Conservation (phyloP, 2,888 invertebrate species). For the Prosapia bicincta region DNA sequence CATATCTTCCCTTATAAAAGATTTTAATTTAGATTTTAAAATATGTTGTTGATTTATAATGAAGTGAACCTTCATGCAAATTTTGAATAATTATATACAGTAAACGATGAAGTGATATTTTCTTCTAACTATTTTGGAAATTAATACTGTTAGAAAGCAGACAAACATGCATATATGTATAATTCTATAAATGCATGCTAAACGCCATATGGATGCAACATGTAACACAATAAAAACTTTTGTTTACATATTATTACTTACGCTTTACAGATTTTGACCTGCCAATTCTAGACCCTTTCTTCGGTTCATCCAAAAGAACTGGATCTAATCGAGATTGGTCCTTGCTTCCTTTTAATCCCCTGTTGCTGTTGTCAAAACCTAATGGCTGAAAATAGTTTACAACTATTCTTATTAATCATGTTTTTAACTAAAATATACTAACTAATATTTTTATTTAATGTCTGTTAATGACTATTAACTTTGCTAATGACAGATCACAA, state of each 20-base stretch:
- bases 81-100: background rate
- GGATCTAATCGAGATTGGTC: slow-evolving; percentile 4
- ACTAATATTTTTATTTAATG: too few relatives aligned
- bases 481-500: too few relatives aligned
- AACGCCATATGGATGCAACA: background rate
- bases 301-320: background rate
- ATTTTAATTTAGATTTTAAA: too few relatives aligned
- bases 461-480: too few relatives aligned
- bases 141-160: background rate
- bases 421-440: too few relatives aligned
- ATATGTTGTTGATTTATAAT: too few relatives aligned
- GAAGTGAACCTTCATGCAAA: background rate
- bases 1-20: too few relatives aligned
- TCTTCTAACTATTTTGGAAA: background rate
- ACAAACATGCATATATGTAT: too few relatives aligned
- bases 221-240: background rate
- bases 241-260: too few relatives aligned
- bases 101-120: background rate
- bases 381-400: slow-evolving; percentile 17
- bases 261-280: slow-evolving; percentile 47
- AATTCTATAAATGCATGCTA: background rate
- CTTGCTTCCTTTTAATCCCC: background rate
- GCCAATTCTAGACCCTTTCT: slow-evolving; percentile 41
- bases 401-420: too few relatives aligned
- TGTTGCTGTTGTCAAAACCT: slow-evolving; percentile 10